Evolutionary conservation across 2,888 invertebrate species (phyloP).

Genomic region (Priapulus caudatus): DNA sequence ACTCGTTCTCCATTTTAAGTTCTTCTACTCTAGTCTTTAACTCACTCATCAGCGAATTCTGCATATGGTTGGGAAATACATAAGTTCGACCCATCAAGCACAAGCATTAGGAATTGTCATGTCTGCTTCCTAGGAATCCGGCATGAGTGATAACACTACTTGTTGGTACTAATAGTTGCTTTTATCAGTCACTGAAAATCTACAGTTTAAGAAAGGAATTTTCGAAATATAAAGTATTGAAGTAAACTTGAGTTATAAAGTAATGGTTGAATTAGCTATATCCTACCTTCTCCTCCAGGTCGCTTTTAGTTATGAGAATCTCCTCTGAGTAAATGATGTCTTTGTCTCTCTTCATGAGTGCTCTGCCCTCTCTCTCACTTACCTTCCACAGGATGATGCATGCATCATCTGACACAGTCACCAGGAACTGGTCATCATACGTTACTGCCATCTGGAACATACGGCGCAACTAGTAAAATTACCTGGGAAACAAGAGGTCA

Average conservation of each 20-base stretch:
- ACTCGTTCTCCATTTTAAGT: constrained; percentile 72
- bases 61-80: no score
- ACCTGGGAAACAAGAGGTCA: no score
- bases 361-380: constrained; percentile 45
- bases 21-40: constrained; percentile 63
- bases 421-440: constrained; percentile 56
- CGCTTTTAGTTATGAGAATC: constrained; percentile 59
- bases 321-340: constrained; percentile 65
- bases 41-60: constrained; percentile 48
- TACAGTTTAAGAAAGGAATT: no score
- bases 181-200: no score
- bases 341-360: constrained; percentile 53
- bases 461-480: neutral
- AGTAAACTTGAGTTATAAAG: no score
- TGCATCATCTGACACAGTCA: constrained; percentile 63
- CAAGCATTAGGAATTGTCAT: no score
- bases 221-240: no score
- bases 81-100: no score
- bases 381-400: constrained; percentile 74
- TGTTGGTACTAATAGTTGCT: no score
- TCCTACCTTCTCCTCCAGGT: constrained; percentile 68
- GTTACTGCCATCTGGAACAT: constrained; percentile 52
- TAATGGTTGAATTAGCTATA: no score
- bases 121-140: no score
- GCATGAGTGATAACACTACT: no score